phyloP scores from a whole-genome alignment of 2,888 invertebrate species.

The Athalia rosae region DNA sequence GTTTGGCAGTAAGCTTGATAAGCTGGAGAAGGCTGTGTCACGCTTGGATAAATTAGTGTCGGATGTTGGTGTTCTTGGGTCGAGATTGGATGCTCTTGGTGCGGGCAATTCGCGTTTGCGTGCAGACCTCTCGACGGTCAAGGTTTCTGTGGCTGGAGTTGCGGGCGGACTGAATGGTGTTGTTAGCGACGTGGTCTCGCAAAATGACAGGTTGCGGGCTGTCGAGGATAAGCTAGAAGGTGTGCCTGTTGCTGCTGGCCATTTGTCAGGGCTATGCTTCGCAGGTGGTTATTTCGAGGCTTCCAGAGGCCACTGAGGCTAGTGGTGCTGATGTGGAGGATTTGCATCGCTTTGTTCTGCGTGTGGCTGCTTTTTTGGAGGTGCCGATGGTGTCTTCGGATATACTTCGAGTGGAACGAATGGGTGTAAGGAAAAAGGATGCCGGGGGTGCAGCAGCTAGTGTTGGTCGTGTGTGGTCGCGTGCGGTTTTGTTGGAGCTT shows the following conservation, averaged over 20 bases:
- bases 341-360: neutral
- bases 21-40: too few relatives aligned
- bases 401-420: too few relatives aligned
- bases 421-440: too few relatives aligned
- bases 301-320: neutral
- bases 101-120: neutral
- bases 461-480: neutral
- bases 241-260: neutral
- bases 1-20: too few relatives aligned
- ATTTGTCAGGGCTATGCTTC: neutral
- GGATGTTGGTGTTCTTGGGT: neutral
- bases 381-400: too few relatives aligned
- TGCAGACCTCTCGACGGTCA: neutral
- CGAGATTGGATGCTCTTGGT: neutral
- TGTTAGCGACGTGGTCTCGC: neutral
- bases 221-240: neutral
- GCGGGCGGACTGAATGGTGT: neutral
- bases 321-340: conserved; percentile 1
- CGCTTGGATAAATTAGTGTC: neutral
- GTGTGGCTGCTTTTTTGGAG: neutral
- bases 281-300: conserved; percentile 1
- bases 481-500: too few relatives aligned
- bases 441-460: too few relatives aligned
- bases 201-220: neutral
- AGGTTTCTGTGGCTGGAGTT: neutral